Conservation (phyloP, 2,888 invertebrate species). For the Sinhomidia bicolor region DNA sequence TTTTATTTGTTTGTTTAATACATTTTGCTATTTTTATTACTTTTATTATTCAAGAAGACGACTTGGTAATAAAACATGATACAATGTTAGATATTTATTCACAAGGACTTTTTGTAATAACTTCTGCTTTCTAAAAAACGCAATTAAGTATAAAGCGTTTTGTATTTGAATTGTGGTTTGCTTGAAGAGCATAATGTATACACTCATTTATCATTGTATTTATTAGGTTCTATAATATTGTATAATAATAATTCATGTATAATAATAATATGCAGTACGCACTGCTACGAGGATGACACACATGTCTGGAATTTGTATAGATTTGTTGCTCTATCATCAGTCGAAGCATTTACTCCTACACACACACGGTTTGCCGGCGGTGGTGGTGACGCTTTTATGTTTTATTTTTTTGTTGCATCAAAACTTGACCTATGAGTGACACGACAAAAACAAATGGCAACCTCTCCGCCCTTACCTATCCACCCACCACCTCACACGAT, state of each 20-base stretch:
- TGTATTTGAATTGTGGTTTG: no score
- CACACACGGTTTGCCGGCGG: not conserved
- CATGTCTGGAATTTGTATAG: not conserved
- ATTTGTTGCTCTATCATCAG: not conserved
- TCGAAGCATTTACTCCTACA: not conserved
- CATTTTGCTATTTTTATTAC: no score
- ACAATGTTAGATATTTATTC: no score
- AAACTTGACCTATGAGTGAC: slow-evolving; percentile 38
- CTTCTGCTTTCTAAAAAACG: no score
- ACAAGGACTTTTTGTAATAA: no score
- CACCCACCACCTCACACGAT: slow-evolving; percentile 24
- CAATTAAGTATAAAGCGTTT: no score
- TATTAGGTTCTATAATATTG: not conserved
- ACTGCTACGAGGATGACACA: not conserved
- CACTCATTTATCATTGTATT: no score
- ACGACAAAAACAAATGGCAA: slow-evolving; percentile 1
- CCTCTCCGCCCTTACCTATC: not conserved
- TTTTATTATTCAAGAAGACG: no score
- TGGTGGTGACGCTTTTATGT: not conserved
- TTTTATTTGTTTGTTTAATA: no score
- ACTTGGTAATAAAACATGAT: no score
- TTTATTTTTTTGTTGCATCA: not conserved
- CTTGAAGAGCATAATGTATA: no score
- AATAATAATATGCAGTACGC: not conserved
- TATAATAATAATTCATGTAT: not conserved